Percentiles rank a stretch among this genome's conserved stretches.
These are phyloP conservation scores for Tympanuchus pallidicinctus DNA, from an alignment of 2,113 vertebrate genomes.

Conservation along the genomic window DNA sequence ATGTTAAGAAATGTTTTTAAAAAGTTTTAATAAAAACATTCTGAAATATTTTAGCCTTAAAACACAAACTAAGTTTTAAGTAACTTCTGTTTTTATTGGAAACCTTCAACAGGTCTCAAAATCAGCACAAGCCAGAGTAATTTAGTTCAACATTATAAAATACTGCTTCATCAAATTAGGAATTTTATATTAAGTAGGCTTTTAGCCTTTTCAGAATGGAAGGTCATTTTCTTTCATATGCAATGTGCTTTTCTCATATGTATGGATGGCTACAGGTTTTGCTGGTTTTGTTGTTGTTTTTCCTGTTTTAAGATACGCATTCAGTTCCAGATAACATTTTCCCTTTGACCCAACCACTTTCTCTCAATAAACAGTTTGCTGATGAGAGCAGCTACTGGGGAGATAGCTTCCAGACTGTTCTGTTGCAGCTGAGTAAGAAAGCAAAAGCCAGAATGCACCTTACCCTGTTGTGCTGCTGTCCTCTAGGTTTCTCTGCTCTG, in stretches of 20 bases:
- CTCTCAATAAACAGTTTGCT: conserved; percentile 88
- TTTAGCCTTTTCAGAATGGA: conserved; percentile 5
- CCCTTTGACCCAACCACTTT: conserved; percentile 85
- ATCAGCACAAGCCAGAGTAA: background rate
- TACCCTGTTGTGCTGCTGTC: background rate
- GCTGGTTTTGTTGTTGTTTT: background rate
- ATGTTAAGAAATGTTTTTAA: background rate
- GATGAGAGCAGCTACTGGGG: conserved; percentile 83
- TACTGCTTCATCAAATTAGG: background rate
- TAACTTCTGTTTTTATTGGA: background rate
- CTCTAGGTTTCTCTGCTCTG: fast-evolving
- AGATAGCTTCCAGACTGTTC: conserved; percentile 89
- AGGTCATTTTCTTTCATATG: conserved; percentile 8
- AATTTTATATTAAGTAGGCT: background rate
- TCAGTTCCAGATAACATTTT: conserved; percentile 75
- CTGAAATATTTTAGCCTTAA: background rate
- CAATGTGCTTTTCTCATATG: conserved; percentile 34
- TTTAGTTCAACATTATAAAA: background rate
- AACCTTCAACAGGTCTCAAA: background rate
- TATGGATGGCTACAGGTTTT: conserved; percentile 15
- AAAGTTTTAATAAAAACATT: background rate
- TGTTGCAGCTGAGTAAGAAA: background rate
- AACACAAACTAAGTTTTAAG: background rate
- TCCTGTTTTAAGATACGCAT: conserved; percentile 69
- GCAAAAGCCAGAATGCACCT: conserved; percentile 38